Percentiles rank a stretch among this genome's conserved stretches.
Evolutionary conservation across 1,140 invertebrate genomes (phyloP).

Genomic region (Latrodectus geometricus): DNA sequence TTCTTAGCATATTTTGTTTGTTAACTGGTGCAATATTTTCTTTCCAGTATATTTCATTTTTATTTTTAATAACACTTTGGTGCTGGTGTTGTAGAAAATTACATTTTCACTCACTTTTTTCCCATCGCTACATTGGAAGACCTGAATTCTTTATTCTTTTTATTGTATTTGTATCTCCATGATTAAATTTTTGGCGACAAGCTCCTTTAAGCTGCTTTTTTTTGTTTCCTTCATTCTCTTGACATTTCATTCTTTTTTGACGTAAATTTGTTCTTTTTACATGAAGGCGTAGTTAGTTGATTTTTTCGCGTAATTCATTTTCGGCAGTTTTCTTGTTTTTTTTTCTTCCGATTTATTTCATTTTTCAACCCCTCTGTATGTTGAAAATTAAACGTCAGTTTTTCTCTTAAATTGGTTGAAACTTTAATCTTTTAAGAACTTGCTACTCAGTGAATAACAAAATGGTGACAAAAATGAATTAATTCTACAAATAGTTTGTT

Average conservation of each 20-base stretch:
- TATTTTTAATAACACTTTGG: not conserved
- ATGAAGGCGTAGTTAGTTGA: not conserved
- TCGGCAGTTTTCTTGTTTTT: not conserved
- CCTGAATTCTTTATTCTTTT: not conserved
- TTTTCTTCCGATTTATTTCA: not conserved
- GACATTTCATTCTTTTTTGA: not conserved
- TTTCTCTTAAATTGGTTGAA: not conserved
- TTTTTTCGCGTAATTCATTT: not conserved
- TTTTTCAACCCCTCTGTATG: not conserved
- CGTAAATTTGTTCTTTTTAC: not conserved
- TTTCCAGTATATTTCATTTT: not conserved
- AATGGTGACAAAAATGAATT: not conserved
- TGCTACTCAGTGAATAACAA: not conserved
- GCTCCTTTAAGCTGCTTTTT: not conserved
- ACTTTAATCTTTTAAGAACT: not conserved
- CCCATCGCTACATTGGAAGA: not conserved
- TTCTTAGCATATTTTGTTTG: not conserved
- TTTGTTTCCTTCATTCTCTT: not conserved
- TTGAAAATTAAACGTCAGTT: constrained; percentile 1
- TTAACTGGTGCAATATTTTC: not conserved
- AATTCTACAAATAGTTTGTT: not conserved
- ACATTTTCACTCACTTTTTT: not conserved
- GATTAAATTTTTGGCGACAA: not conserved
- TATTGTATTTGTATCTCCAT: not conserved
- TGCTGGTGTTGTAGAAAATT: not conserved